Evolutionary conservation across 2,888 invertebrate species (phyloP), one percentile per base, ranked within the genome.

Genomic region (Electrophaes corylata): DNA sequence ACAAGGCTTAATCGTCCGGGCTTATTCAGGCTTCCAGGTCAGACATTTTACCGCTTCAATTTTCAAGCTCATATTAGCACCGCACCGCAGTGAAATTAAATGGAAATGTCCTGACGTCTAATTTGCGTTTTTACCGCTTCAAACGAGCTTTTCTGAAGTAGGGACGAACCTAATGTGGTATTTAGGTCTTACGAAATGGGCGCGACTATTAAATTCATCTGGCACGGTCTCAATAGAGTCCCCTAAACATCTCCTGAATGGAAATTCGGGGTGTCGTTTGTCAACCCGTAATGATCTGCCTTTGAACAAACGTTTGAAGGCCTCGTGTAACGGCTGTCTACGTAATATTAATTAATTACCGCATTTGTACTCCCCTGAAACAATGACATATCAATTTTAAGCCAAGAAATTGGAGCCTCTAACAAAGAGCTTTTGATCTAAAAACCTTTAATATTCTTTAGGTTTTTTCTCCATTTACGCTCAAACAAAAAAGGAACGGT

Each of bases 181-280:
- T 60, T 53, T 55, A 57, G 60, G 64, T 69, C 70, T 71, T 76
- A 75, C 76, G 55, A 51, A 66, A 64, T 73, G 70, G 46, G 52
- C 48, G 69, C 69, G 71, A 41, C 75, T 67, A 67, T 80, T 77
- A 79, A 74, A 74, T 74, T 74, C 71, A 74, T 69, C 73, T 72
- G 72, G 50, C 20, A 61, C 57, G 70, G 71, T 63, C 67, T 67
- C 67, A 75, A 77, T 66, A 70, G 70, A 69, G 58, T 73, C 62
- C 70, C 67, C 72, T 67, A 67, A 78, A 78, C 70, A 73, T 75
- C 67, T 69, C 70, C 68, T 68, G 69, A 73, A 75, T 74, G 71
- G 70, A 71, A 70, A 65, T 67, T 37, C 67, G 57, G 66, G 67
- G 67, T 71, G 69, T 70, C 74, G 72, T 76, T 76, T 79, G 76